A percentile compares a stretch with the other conserved stretches of the same genome.
Conservation (phyloP, 2,797 vertebrate genomes). For the Sebastes itinus region DNA sequence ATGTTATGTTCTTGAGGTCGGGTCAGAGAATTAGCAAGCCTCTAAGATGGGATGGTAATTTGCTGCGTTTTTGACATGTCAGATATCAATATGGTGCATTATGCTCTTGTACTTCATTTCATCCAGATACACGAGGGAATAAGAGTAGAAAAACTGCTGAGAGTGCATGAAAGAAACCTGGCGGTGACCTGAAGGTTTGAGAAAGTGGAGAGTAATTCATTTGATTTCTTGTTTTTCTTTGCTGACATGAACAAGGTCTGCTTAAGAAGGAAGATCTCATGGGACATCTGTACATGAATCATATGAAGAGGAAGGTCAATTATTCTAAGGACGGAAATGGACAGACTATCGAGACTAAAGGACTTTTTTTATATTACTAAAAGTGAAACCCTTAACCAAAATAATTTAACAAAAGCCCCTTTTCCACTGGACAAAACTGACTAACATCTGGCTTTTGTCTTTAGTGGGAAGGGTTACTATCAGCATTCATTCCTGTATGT, state of each 20-base stretch:
- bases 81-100: conserved; percentile 66
- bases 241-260: not conserved
- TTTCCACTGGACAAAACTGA: not conserved
- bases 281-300: not conserved
- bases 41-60: conserved; percentile 60
- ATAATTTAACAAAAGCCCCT: fast-evolving
- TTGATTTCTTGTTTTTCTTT: not conserved
- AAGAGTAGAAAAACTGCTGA: conserved; percentile 42
- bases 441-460: not conserved
- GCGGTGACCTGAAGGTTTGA: not conserved
- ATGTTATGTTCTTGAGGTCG: conserved; percentile 61
- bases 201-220: not conserved
- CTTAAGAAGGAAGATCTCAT: not conserved
- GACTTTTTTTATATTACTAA: too few species aligned
- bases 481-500: not conserved
- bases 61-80: conserved; percentile 63
- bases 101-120: conserved; percentile 61
- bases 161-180: conserved; percentile 22
- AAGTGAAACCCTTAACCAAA: not conserved
- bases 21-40: conserved; percentile 32
- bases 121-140: conserved; percentile 36
- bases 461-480: not conserved
- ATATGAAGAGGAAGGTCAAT: not conserved
- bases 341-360: not conserved
- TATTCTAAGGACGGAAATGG: not conserved